phyloP scores from a whole-genome alignment of 2,797 vertebrate genomes.

The Miichthys miiuy region DNA sequence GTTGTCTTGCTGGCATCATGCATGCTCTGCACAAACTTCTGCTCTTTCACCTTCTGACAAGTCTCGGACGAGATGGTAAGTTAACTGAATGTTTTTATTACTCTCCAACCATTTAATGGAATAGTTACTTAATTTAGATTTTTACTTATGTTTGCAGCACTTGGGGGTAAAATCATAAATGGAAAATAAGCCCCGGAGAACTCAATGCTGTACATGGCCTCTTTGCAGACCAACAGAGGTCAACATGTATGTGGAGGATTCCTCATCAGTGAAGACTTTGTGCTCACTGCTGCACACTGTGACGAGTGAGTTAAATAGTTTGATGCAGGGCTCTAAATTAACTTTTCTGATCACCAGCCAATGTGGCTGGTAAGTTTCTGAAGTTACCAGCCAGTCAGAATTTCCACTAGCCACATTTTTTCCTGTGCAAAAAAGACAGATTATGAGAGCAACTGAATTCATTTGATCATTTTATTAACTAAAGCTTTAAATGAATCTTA shows the following conservation, averaged over 20 bases:
- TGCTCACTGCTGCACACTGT: slow-evolving; percentile 83
- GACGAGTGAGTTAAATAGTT: too few relatives aligned
- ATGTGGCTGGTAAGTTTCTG: too few relatives aligned
- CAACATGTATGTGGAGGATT: slow-evolving; percentile 74
- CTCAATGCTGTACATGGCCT: slow-evolving; percentile 76
- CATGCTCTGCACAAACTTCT: slow-evolving; percentile 2
- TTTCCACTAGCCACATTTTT: too few relatives aligned
- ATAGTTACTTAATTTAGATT: neutral
- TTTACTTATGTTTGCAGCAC: slow-evolving; percentile 17
- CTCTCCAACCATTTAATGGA: neutral
- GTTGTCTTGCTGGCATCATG: slow-evolving; percentile 30
- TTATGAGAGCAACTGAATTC: too few relatives aligned
- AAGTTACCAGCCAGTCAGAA: too few relatives aligned
- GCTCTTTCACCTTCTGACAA: slow-evolving; percentile 36
- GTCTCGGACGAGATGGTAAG: slow-evolving; percentile 37
- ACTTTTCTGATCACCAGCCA: too few relatives aligned
- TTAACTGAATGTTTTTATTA: neutral
- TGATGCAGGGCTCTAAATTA: too few relatives aligned
- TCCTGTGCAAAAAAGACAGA: too few relatives aligned
- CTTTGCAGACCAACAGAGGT: slow-evolving; percentile 44
- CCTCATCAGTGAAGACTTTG: slow-evolving; percentile 68
- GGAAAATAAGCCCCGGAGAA: neutral
- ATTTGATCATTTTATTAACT: too few relatives aligned
- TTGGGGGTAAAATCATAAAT: slow-evolving; percentile 51
- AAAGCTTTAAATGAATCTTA: too few relatives aligned